Conservation (phyloP, 2,888 invertebrate genomes). For the Doris montereyensis region DNA sequence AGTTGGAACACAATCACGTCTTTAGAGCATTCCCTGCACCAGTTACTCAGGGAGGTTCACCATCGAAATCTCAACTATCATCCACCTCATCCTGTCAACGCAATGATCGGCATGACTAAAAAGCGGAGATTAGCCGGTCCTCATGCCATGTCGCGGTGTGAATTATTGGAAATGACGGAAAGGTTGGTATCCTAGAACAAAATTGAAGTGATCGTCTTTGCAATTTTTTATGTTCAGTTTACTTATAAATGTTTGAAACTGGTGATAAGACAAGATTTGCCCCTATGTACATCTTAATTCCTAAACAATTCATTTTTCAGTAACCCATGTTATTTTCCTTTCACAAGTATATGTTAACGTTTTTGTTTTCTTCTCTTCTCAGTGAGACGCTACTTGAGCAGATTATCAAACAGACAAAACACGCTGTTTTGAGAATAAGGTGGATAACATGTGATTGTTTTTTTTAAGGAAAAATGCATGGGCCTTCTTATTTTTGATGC, state of each 20-base stretch:
- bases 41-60: conserved; percentile 91
- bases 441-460: no score
- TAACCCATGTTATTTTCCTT: no score
- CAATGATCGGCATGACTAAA: conserved; percentile 93
- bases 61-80: conserved; percentile 93
- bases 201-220: no score
- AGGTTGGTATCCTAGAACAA: conserved; percentile 72
- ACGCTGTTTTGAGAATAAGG: conserved; percentile 91
- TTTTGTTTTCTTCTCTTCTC: conserved; percentile 37
- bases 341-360: no score
- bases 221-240: no score
- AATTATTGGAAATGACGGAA: conserved; percentile 90
- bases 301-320: no score
- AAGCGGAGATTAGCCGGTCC: conserved; percentile 92
- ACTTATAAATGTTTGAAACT: no score
- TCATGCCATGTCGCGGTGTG: conserved; percentile 88
- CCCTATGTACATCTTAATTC: no score
- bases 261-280: no score
- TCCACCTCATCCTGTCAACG: conserved; percentile 95
- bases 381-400: conserved; percentile 93
- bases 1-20: conserved; percentile 91
- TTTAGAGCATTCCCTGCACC: conserved; percentile 96
- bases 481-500: no score
- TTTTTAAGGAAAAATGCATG: no score
- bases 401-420: conserved; percentile 96